Evolutionary conservation across 2,797 vertebrate genomes (phyloP), one percentile per base, ranked within the genome.

Genomic region (Simalia tracyae): DNA sequence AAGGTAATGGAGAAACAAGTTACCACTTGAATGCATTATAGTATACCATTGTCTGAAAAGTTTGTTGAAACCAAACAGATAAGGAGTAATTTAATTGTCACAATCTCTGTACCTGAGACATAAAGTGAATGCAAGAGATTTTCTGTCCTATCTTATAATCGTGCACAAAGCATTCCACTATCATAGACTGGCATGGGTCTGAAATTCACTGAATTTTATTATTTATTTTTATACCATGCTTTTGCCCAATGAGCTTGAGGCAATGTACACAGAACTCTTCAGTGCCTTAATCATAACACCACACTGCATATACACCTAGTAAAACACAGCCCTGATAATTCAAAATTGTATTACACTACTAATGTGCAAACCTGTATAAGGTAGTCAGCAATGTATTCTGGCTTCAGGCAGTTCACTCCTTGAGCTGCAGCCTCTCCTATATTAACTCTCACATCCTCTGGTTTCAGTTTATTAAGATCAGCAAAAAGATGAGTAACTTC

Each of bases 341-440:
- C 31, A 54, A 54, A 85, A 24, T 36, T 26, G 60, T 59, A 84
- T 4, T 28, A 42, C 26, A 0, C 31, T 31, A 42, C 0, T 0
- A 9, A 5, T 31, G 4, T 0, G 92, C 97, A 84, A 93, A 99
- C 99, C 98, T 99, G 98, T 98, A 98, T 98, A 88, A 99, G 98
- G 94, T 99, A 99, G 96, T 99, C 99, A 8, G 99, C 99, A 0
- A 99, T 99, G 96, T 98, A 99, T 92, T 99, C 99, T 0, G 99
- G 98, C 93, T 98, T 99, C 92, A 99, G 95, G 96, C 99, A 99
- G 63, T 95, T 97, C 81, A 99, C 98, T 28, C 98, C 98, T 0
- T 98, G 98, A 42, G 98, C 95, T 22, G 97, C 93, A 0, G 98
- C 99, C 63, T 99, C 98, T 0, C 97, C 93, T 24, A 99, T 63